Evolutionary conservation across 1,140 invertebrate species (phyloP).

Genomic region (Euura lappo): DNA sequence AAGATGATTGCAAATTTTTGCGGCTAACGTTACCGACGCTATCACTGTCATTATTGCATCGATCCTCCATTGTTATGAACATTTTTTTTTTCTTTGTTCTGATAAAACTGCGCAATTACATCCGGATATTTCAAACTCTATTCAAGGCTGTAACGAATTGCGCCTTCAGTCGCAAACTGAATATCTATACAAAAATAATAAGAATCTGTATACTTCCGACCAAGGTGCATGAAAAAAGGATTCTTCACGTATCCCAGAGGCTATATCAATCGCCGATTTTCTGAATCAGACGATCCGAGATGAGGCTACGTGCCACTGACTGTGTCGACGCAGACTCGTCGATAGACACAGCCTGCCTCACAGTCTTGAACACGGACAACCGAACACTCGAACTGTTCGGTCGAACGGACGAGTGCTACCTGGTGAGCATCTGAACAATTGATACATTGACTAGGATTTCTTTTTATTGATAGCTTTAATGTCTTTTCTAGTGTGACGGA

Average conservation of each 20-base stretch:
- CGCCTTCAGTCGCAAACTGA: no score
- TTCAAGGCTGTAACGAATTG: no score
- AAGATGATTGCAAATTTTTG: no score
- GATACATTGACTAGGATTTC: conserved; percentile 6
- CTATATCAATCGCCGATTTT: conserved; percentile 22
- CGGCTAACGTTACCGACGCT: no score
- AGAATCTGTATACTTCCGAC: no score
- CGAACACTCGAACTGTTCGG: conserved; percentile 45
- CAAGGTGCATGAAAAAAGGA: not conserved
- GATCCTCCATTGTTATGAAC: no score
- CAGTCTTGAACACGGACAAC: conserved; percentile 50
- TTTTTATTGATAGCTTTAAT: conserved; percentile 13
- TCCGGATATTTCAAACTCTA: no score
- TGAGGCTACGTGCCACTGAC: conserved; percentile 31
- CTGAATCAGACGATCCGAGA: not conserved
- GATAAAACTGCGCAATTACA: no score
- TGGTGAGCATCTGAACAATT: conserved; percentile 31
- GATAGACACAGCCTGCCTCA: conserved; percentile 61
- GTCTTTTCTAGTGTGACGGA: conserved; percentile 50
- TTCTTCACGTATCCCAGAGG: conserved; percentile 41
- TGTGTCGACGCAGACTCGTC: conserved; percentile 38
- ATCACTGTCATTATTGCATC: no score
- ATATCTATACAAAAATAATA: no score
- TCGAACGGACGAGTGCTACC: conserved; percentile 52
- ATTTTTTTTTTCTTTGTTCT: no score